Evolutionary conservation across 2,113 vertebrate species (phyloP).

Genomic region (Myrmecophaga tridactyla): DNA sequence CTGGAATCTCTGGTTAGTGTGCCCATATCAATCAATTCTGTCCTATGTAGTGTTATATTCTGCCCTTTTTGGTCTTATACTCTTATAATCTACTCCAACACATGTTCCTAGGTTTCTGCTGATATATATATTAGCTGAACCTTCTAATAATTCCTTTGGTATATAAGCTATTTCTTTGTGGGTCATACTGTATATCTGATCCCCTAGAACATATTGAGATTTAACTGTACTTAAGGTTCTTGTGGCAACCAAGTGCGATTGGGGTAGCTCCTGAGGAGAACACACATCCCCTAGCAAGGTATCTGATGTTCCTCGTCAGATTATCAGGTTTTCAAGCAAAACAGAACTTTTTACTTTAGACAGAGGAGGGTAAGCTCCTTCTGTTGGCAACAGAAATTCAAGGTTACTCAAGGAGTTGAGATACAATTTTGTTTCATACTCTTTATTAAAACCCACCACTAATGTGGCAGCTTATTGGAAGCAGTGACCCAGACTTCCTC

Average conservation of each 20-base stretch:
- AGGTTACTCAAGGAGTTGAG: neutral
- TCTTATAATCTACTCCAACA: neutral
- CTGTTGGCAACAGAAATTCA: neutral
- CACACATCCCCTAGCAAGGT: neutral
- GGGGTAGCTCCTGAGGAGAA: neutral
- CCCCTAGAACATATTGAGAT: neutral
- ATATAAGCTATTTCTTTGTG: neutral
- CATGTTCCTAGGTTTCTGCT: neutral
- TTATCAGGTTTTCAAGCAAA: constrained; percentile 24
- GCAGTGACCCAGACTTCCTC: neutral
- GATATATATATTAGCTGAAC: neutral
- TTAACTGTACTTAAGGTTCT: neutral
- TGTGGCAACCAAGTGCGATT: neutral
- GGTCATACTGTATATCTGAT: neutral
- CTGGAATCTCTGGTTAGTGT: neutral
- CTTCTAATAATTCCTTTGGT: constrained; percentile 2
- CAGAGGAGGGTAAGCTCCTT: neutral
- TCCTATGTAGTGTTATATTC: neutral
- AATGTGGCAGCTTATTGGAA: neutral
- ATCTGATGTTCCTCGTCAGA: neutral
- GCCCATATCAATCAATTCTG: neutral
- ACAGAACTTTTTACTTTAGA: neutral
- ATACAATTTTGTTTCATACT: neutral
- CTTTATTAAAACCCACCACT: neutral
- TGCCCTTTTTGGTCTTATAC: neutral